Percentiles rank a stretch among this genome's conserved stretches.
Conservation (phyloP, 2,888 invertebrate species). For the Cylloceria caligata region DNA sequence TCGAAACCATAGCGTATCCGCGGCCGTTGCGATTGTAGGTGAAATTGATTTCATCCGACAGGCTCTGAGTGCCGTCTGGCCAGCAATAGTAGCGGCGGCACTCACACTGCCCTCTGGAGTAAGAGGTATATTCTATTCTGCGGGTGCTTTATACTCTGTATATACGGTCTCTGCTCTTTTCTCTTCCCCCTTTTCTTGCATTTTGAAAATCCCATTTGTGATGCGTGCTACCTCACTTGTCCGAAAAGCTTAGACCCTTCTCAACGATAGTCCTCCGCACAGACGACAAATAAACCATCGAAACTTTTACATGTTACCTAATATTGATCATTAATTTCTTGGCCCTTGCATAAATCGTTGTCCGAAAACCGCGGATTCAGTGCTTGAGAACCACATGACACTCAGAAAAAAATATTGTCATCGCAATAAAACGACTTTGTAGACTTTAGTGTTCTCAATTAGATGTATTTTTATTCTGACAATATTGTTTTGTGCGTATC, state of each 20-base stretch:
- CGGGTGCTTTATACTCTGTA: conserved; percentile 4
- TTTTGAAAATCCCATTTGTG: conserved; percentile 49
- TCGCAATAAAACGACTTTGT: too few species aligned
- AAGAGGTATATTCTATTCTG: conserved; percentile 42
- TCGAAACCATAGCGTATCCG: conserved; percentile 46
- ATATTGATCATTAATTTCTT: not conserved
- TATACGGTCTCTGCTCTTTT: not conserved
- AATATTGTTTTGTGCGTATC: too few species aligned
- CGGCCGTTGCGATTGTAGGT: conserved; percentile 56
- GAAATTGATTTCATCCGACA: conserved; percentile 69
- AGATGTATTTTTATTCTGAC: too few species aligned
- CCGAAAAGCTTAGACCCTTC: conserved; percentile 39
- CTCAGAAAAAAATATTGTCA: not conserved
- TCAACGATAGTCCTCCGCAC: conserved; percentile 29
- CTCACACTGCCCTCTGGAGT: not conserved
- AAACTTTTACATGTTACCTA: conserved; percentile 25
- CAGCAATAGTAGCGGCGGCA: conserved; percentile 21
- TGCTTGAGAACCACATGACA: not conserved
- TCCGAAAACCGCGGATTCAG: conserved; percentile 37
- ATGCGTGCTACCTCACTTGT: conserved; percentile 28
- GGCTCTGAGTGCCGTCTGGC: conserved; percentile 66
- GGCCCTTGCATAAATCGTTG: conserved; percentile 16
- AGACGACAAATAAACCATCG: conserved; percentile 49
- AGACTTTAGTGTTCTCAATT: too few species aligned
- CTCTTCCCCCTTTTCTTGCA: conserved; percentile 31